These are phyloP conservation scores for Coracias cyanogaster DNA, from an alignment of 2,797 vertebrate species.

Conservation along the genomic window DNA sequence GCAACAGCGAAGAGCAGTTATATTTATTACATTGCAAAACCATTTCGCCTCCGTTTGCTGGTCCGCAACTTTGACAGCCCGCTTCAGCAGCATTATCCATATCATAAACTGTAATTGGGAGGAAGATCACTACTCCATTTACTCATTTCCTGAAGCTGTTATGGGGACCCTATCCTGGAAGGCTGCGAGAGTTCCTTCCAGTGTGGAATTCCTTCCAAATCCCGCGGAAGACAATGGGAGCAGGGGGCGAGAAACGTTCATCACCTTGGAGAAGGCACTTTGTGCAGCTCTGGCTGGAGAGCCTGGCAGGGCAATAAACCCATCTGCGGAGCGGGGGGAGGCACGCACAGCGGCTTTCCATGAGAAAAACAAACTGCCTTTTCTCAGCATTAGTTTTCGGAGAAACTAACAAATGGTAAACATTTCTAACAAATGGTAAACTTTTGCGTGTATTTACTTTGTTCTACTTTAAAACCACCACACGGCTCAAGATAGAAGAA, in stretches of 20 bases:
- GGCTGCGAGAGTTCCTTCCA: neutral
- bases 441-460: neutral
- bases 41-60: slow-evolving; percentile 11
- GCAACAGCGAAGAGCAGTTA: neutral
- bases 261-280: slow-evolving; percentile 70
- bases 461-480: neutral
- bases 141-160: neutral
- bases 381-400: neutral
- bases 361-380: neutral
- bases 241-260: neutral
- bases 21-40: neutral
- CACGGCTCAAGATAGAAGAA: neutral
- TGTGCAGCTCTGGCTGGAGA: neutral
- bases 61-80: neutral
- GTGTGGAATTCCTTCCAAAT: neutral
- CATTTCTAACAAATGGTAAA: neutral
- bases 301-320: neutral
- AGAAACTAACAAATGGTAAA: neutral
- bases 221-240: slow-evolving; percentile 37
- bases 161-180: neutral
- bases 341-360: neutral
- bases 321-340: neutral
- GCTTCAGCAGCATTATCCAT: neutral
- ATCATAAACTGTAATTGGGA: neutral
- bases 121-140: neutral